phyloP scores from a whole-genome alignment of 2,797 vertebrate genomes.

The Amazona ochrocephala region DNA sequence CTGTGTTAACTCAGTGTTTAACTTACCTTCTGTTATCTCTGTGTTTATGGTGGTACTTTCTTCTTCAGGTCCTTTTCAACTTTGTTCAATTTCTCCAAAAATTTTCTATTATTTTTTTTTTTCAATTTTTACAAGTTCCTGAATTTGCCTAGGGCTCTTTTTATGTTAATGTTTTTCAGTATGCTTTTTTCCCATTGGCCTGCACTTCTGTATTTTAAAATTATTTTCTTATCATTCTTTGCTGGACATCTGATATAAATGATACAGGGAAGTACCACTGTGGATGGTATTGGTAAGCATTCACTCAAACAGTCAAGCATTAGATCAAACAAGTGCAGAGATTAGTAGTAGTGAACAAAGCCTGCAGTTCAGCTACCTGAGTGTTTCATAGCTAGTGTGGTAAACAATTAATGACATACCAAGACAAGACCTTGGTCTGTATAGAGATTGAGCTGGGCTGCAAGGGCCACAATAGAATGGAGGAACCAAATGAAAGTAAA shows the following conservation, averaged over 20 bases:
- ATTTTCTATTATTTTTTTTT: no score
- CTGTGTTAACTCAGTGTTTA: not conserved
- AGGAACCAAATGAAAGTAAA: not conserved
- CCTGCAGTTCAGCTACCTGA: not conserved
- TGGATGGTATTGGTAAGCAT: not conserved
- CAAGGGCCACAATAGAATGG: not conserved
- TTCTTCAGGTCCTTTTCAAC: not conserved
- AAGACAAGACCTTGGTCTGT: not conserved
- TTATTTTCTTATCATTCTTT: not conserved
- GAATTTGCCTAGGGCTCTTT: not conserved
- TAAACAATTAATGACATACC: not conserved
- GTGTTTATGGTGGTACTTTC: not conserved
- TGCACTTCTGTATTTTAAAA: not conserved
- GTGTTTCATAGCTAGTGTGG: not conserved
- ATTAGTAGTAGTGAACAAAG: not conserved
- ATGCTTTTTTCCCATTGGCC: not conserved
- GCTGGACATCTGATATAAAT: not conserved
- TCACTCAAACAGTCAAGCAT: not conserved
- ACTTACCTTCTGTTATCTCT: not conserved
- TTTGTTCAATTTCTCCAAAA: not conserved
- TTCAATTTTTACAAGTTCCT: not conserved
- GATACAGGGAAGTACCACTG: not conserved
- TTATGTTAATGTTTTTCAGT: fast-evolving
- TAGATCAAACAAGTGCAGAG: not conserved
- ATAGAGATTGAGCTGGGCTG: not conserved